Percentiles rank a stretch among this genome's conserved stretches.
Evolutionary conservation across 2,888 invertebrate species (phyloP).

Genomic region (Mallateleia sp.): DNA sequence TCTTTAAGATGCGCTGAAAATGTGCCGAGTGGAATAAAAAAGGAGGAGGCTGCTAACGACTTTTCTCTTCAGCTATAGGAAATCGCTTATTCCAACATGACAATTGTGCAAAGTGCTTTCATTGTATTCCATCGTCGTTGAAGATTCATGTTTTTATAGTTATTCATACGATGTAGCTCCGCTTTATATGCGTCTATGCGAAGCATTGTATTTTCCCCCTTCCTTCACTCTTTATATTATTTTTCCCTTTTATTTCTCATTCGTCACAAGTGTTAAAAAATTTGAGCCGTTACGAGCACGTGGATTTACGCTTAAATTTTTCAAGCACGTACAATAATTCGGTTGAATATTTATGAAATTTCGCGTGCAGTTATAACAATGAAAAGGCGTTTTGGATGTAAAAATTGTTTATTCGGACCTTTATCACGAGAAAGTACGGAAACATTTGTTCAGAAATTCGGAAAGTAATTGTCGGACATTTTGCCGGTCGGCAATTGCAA

Average conservation of each 20-base stretch:
- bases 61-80: constrained; percentile 33
- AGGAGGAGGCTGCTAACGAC: constrained; percentile 14
- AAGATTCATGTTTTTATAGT: constrained; percentile 40
- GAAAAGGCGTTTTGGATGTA: neutral
- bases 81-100: constrained; percentile 46
- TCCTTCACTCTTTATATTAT: neutral
- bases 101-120: constrained; percentile 50
- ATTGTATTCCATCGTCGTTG: constrained; percentile 28
- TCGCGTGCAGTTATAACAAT: neutral
- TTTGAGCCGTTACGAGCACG: neutral
- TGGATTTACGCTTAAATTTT: constrained; percentile 10
- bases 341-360: constrained; percentile 22
- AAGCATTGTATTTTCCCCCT: neutral
- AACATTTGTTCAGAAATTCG: constrained; percentile 2
- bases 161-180: constrained; percentile 34
- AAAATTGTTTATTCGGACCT: constrained; percentile 6
- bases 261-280: neutral
- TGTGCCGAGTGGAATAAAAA: constrained; percentile 32
- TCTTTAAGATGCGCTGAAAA: too few species aligned
- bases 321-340: constrained; percentile 17
- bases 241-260: constrained; percentile 1
- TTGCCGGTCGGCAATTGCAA: neutral
- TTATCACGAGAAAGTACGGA: neutral
- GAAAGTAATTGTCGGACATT: constrained; percentile 2
- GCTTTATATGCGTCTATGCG: constrained; percentile 13